Base-by-base conservation (phyloP, 1,140 invertebrate species). In the Lepeophtheirus salmonis region DNA sequence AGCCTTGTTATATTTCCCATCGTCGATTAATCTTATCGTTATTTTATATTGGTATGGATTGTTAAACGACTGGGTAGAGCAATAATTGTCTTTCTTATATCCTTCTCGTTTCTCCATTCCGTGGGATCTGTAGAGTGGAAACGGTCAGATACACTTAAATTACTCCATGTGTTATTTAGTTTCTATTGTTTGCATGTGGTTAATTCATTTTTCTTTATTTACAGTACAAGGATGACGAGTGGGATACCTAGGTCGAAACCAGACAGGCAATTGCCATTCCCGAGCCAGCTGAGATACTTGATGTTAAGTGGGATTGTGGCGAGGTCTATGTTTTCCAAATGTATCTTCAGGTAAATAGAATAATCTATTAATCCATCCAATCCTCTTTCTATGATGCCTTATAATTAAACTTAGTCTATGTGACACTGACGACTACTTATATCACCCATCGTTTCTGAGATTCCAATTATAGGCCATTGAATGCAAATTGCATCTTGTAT, bases 251-350 rank as follows among this genome's bases (percentile, higher is more conserved):
- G 13, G 26, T 41, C 26, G 52, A 54, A 20, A 24, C 55, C 16
- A 16, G 20, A 17, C 20, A 17, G 55, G 26, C 55, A 17, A 24
- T 25, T 2, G 55, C 16, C 16, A 21, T 57, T 41, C 23, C 55
- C 2, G 26, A 57, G 21, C 23, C 52, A n/a, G 23, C 55, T 24
- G 55, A 57, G 26, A 14, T 57, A 17, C 24, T 25, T 16, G 55
- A 57, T 16, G 21, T 57, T 21, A 57, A 90, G 70, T 99, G 95
- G 95, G 90, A 85, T 64, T 90, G 91, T 68, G 90, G 95, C 70
- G 95, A 97, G 79, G 92, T 98, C 0, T 86, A 95, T 73, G 91
- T 98, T 50, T 84, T 80, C 61, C 95, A 99, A 70, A 97, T 98
- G 81, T 94, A 89, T 30, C 79, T 97, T 17, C 88, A 90, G 71